phyloP scores from a whole-genome alignment of 1,140 invertebrate genomes.

The Drosophila yakuba region DNA sequence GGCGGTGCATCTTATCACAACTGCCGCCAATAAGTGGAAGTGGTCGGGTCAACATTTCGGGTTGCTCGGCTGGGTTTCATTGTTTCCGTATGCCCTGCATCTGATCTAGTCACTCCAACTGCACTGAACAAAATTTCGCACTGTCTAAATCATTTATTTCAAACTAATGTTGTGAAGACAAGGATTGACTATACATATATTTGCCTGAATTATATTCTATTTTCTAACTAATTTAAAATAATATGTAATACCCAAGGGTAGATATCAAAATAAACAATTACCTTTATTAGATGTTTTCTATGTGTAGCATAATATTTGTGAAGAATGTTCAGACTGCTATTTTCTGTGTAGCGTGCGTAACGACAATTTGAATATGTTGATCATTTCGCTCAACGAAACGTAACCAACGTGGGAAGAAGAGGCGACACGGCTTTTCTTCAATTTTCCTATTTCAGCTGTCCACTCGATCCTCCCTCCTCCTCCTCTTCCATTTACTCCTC shows the following conservation, averaged over 20 bases:
- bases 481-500: not conserved
- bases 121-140: not conserved
- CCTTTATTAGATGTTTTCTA: not conserved
- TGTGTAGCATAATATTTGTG: not conserved
- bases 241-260: too few species aligned
- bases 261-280: too few species aligned
- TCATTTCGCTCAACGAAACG: slow-evolving; percentile 76
- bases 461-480: slow-evolving; percentile 24
- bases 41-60: slow-evolving; percentile 59
- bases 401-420: slow-evolving; percentile 78
- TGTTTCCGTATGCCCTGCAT: slow-evolving; percentile 52
- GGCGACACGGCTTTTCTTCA: slow-evolving; percentile 35
- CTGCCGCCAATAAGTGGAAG: slow-evolving; percentile 79
- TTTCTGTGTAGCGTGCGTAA: slow-evolving; percentile 14
- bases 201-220: too few species aligned
- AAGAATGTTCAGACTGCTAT: not conserved
- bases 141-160: too few species aligned
- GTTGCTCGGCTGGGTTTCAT: slow-evolving; percentile 17
- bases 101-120: slow-evolving; percentile 5
- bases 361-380: slow-evolving; percentile 70
- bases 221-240: too few species aligned
- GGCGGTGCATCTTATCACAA: slow-evolving; percentile 60
- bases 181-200: too few species aligned
- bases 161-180: too few species aligned
- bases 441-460: slow-evolving; percentile 59